phyloP scores from a whole-genome alignment of 2,888 invertebrate species.

The Oxytorus armatus region DNA sequence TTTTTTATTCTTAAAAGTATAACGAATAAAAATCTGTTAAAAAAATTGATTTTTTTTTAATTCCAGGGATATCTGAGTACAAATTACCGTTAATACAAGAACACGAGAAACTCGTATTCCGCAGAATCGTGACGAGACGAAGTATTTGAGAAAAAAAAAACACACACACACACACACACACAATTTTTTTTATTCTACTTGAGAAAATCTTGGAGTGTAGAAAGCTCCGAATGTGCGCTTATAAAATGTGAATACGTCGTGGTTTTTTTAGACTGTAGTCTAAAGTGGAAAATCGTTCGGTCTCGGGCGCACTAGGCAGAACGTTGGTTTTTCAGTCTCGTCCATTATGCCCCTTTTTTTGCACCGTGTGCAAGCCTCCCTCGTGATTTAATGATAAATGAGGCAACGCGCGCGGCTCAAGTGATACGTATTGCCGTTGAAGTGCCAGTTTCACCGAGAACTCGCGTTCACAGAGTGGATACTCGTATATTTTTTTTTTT shows the following conservation, averaged over 20 bases:
- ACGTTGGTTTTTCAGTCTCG: constrained; percentile 21
- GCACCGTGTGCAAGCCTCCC: constrained; percentile 29
- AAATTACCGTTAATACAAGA: too few relatives aligned
- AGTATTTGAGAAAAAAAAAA: too few relatives aligned
- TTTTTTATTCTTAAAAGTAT: too few relatives aligned
- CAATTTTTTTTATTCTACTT: too few relatives aligned
- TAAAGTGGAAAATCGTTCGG: constrained; percentile 62
- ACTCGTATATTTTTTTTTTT: constrained; percentile 28
- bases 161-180: too few relatives aligned
- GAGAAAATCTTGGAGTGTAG: background rate
- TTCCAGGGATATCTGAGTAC: too few relatives aligned
- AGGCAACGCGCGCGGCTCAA: constrained; percentile 39
- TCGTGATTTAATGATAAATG: constrained; percentile 53
- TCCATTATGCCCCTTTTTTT: constrained; percentile 39
- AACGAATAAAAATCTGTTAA: too few relatives aligned
- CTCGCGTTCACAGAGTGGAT: background rate
- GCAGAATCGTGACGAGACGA: background rate
- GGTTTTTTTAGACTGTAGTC: constrained; percentile 50
- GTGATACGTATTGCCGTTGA: constrained; percentile 18
- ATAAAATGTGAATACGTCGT: background rate
- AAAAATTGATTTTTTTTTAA: too few relatives aligned
- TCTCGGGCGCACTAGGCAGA: constrained; percentile 53
- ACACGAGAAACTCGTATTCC: too few relatives aligned
- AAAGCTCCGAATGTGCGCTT: background rate
- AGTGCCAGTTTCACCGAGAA: constrained; percentile 43